Evolutionary conservation across 1,140 invertebrate genomes (phyloP).

Genomic region (Batillaria attramentaria): DNA sequence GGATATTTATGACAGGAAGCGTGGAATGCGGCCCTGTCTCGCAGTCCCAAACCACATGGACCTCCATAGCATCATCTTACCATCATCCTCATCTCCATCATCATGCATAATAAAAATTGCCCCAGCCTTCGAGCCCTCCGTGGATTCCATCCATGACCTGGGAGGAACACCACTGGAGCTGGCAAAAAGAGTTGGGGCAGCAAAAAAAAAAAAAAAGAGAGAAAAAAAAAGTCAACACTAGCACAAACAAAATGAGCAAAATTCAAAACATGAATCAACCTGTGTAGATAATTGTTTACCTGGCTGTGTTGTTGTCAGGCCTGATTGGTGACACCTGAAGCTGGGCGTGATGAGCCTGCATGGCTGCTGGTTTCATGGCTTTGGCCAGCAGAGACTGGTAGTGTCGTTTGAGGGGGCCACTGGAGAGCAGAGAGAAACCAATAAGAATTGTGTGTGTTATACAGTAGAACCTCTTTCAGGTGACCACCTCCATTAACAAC

Average conservation of each 20-base stretch:
- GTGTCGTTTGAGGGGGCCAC: conserved; percentile 56
- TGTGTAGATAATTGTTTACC: background rate
- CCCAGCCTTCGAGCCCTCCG: too few relatives aligned
- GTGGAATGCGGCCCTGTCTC: too few relatives aligned
- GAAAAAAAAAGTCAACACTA: background rate
- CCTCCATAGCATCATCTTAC: too few relatives aligned
- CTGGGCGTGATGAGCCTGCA: conserved; percentile 14
- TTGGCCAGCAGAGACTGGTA: conserved; percentile 58
- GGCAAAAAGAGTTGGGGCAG: too few relatives aligned
- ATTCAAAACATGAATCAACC: background rate
- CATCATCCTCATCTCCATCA: too few relatives aligned
- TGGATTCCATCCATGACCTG: too few relatives aligned
- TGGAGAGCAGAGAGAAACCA: conserved; percentile 42
- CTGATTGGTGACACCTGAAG: background rate
- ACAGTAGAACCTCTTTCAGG: too few relatives aligned
- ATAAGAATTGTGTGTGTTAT: background rate
- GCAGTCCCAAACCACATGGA: too few relatives aligned
- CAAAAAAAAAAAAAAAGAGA: background rate
- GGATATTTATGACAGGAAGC: too few relatives aligned
- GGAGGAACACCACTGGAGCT: too few relatives aligned
- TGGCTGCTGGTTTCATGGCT: conserved; percentile 20
- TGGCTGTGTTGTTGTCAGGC: background rate
- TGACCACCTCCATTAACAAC: too few relatives aligned
- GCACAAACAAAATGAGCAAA: background rate
- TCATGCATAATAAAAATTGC: too few relatives aligned